These are phyloP conservation scores for Acronicta psi DNA, from an alignment of 2,888 invertebrate species.

Conservation along the genomic window DNA sequence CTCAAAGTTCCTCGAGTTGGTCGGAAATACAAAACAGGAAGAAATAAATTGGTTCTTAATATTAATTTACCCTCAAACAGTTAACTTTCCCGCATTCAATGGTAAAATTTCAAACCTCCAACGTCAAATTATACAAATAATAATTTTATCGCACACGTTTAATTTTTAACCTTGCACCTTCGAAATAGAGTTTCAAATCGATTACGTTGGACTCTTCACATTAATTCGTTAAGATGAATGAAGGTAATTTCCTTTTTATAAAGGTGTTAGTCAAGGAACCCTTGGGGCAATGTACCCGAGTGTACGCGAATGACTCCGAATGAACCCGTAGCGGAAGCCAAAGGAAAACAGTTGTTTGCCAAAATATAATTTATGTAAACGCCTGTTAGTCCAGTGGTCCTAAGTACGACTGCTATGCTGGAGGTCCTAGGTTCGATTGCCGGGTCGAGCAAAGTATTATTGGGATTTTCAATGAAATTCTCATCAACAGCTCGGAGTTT, in stretches of 20 bases:
- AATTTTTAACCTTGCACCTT: slow-evolving; percentile 1
- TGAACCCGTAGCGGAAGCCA: slow-evolving; percentile 10
- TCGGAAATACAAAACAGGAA: background rate
- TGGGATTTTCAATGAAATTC: no score
- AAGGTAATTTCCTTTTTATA: slow-evolving; percentile 44
- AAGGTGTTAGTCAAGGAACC: slow-evolving; percentile 29
- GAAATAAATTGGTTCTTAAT: slow-evolving; percentile 8
- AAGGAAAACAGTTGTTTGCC: slow-evolving; percentile 16
- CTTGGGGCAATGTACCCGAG: slow-evolving; percentile 3
- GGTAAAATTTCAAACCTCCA: slow-evolving; percentile 21
- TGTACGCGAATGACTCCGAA: background rate
- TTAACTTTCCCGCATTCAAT: slow-evolving; percentile 16
- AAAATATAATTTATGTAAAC: slow-evolving; percentile 9
- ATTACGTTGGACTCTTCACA: background rate
- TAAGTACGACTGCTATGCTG: no score
- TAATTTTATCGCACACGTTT: background rate
- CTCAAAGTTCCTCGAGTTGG: no score
- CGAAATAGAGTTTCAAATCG: background rate
- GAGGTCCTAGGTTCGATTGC: no score
- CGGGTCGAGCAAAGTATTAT: no score
- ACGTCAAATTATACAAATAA: slow-evolving; percentile 18
- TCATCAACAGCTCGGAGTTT: no score
- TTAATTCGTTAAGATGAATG: slow-evolving; percentile 42
- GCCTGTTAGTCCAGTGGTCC: no score
- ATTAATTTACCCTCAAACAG: slow-evolving; percentile 17